Base-by-base conservation (phyloP, 2,797 vertebrate species). In the Argya squamiceps region DNA sequence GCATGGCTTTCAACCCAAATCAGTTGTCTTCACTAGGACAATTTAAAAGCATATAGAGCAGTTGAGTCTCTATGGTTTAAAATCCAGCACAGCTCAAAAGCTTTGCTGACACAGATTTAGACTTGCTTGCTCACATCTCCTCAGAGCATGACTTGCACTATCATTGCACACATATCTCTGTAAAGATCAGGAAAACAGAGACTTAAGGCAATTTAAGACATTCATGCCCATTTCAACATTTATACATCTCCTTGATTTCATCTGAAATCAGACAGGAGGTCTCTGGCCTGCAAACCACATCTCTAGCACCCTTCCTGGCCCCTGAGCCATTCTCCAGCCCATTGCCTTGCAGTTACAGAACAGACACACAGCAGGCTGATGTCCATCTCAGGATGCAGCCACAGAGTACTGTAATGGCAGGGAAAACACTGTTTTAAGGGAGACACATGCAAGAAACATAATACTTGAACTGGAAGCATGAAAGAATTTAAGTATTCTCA, bases 91-190 rank as follows among this genome's bases (percentile, higher is more conserved):
- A 56, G 29, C 46, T 80, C 22, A 68, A 64, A 88, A 89, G 46
- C 21, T 18, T 23, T 30, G 27, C 24, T 69, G 78, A 86, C 17
- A 47, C 34, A 43, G 71, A 34, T 21, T 27, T 18, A n/a, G n/a
- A 41, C 9, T 39, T 60, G 30, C 22, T 52, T 58, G 46, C 44
- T 71, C 29, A 12, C 43, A 44, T 20, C 46, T 64, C 43, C 41
- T 23, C 59, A 94, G 27, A 60, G 43, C 9, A 44, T 3, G 17
- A 70, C 22, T 36, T 43, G 23, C 24, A 43, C 20, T 18, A 13
- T 4, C 9, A 20, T 19, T 55, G 62, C 19, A 32, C 1, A 36
- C 1, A 0, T 5, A 27, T 19, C 65, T 50, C 46, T 37, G 8
- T 4, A 65, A 60, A 17, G 22, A 50, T 36, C 14, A 36, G 69